Evolutionary conservation across 2,888 invertebrate genomes (phyloP).

Genomic region (Dichetophora obliterata): DNA sequence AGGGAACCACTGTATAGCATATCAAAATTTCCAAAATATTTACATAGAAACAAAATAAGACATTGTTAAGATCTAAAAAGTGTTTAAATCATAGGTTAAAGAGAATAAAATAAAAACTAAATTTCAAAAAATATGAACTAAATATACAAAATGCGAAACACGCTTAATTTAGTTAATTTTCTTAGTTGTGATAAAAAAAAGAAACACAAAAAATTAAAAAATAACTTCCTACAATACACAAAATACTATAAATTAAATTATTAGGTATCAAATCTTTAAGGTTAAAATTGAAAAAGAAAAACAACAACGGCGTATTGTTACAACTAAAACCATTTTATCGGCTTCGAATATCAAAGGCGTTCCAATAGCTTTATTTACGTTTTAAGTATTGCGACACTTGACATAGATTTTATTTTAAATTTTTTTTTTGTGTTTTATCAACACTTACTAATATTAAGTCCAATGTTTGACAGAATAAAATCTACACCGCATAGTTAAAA

Average conservation of each 20-base stretch:
- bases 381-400: too few relatives aligned
- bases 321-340: neutral
- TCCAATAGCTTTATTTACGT: conserved; percentile 35
- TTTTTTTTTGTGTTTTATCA: neutral
- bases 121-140: conserved; percentile 8
- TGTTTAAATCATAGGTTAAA: neutral
- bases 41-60: conserved; percentile 2
- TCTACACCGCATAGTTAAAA: neutral
- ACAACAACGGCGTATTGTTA: conserved; percentile 25
- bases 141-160: neutral
- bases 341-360: conserved; percentile 39
- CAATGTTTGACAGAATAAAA: neutral
- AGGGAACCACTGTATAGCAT: conserved; percentile 40
- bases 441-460: neutral
- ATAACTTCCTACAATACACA: neutral
- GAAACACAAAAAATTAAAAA: neutral
- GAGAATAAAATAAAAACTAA: conserved; percentile 34
- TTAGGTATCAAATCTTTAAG: neutral
- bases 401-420: too few relatives aligned
- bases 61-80: conserved; percentile 12
- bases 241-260: neutral
- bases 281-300: neutral
- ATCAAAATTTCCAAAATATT: conserved; percentile 29
- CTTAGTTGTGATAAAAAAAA: neutral
- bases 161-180: neutral